Conservation (phyloP, 1,140 invertebrate genomes). For the Steinernema feltiae region DNA sequence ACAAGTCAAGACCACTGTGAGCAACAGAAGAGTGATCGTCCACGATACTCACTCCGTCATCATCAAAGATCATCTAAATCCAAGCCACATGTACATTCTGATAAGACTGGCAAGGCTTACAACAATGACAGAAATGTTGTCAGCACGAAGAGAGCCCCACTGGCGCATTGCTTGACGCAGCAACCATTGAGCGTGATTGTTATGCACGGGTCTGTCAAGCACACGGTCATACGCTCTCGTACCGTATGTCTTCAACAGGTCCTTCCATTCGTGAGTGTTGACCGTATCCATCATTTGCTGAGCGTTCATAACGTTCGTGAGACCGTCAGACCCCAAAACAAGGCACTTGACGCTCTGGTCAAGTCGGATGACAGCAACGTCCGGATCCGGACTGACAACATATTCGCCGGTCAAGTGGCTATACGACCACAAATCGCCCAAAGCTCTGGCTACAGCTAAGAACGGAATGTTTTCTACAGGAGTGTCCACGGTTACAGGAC, state of each 20-base stretch:
- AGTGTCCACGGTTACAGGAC: constrained; percentile 74
- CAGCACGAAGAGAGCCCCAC: constrained; percentile 38
- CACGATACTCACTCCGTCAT: not conserved
- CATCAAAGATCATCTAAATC: not conserved
- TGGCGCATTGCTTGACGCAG: constrained; percentile 26
- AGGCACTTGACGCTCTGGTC: constrained; percentile 76
- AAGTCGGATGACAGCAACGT: constrained; percentile 78
- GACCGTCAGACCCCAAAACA: constrained; percentile 87
- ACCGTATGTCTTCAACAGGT: constrained; percentile 49
- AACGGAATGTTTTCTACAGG: constrained; percentile 91
- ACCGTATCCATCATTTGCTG: constrained; percentile 78
- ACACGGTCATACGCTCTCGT: constrained; percentile 8
- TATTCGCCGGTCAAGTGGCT: constrained; percentile 81
- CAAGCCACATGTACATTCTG: not conserved
- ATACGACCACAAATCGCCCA: constrained; percentile 95
- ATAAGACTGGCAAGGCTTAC: constrained; percentile 25
- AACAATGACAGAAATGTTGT: constrained; percentile 33
- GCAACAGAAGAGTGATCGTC: not conserved
- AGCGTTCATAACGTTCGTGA: constrained; percentile 87
- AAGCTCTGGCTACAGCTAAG: constrained; percentile 82
- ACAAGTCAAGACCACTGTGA: not conserved
- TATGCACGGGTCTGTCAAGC: constrained; percentile 14
- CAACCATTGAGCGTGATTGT: constrained; percentile 29
- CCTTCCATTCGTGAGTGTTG: constrained; percentile 59
- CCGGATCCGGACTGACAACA: constrained; percentile 92